Conservation (phyloP, 2,888 invertebrate species). For the Tipula helvola region DNA sequence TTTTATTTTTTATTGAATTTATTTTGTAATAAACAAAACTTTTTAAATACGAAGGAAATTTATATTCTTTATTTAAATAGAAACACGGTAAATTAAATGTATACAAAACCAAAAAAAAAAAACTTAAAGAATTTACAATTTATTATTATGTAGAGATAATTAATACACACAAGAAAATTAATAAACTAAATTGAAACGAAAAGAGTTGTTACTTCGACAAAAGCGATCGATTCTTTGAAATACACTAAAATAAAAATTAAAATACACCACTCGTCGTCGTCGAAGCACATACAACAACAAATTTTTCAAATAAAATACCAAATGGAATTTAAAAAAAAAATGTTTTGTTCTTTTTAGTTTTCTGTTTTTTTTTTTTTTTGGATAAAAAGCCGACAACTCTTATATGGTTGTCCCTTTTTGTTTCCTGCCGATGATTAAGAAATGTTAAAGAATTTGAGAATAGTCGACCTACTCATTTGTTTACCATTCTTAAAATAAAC, state of each 20-base stretch:
- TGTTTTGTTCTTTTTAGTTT: not conserved
- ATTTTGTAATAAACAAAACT: not conserved
- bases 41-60: not conserved
- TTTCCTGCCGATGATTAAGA: not conserved
- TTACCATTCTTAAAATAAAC: not conserved
- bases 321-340: not conserved
- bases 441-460: not conserved
- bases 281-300: not conserved
- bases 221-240: conserved; percentile 8
- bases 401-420: not conserved
- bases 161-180: not conserved
- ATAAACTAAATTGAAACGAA: not conserved
- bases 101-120: no score
- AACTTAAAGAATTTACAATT: not conserved
- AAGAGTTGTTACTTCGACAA: not conserved
- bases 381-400: not conserved
- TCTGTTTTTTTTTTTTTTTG: not conserved
- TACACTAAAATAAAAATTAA: not conserved
- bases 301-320: not conserved
- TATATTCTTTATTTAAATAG: not conserved
- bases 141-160: not conserved
- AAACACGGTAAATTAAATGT: not conserved
- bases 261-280: not conserved
- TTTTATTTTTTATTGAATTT: not conserved
- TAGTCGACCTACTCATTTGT: not conserved